Evolutionary conservation across 1,140 invertebrate genomes (phyloP).

Genomic region (Eueides isabella): DNA sequence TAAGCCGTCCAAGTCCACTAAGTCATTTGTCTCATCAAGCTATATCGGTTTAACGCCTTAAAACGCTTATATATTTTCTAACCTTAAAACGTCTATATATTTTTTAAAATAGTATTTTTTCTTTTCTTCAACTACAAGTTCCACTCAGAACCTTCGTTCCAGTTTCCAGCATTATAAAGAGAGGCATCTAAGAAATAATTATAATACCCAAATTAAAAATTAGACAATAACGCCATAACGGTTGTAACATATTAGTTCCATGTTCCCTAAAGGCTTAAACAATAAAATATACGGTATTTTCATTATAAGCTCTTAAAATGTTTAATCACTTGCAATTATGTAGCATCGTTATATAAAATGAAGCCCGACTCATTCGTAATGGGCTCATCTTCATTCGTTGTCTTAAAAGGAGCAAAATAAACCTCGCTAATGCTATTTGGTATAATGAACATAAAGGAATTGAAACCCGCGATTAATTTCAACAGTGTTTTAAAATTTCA

Average conservation of each 20-base stretch:
- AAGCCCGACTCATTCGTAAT: constrained; percentile 26
- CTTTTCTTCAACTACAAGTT: too few species aligned
- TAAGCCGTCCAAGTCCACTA: too few species aligned
- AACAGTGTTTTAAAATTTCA: constrained; percentile 1
- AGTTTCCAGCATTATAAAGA: too few species aligned
- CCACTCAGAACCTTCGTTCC: too few species aligned
- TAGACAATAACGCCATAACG: background rate
- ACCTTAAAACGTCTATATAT: too few species aligned
- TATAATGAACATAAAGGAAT: constrained; percentile 12
- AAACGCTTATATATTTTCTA: too few species aligned
- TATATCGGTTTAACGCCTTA: too few species aligned
- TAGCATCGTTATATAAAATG: constrained; percentile 26
- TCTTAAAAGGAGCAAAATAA: constrained; percentile 26
- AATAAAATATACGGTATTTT: constrained; percentile 15
- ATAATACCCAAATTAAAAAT: background rate
- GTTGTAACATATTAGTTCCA: constrained; percentile 1
- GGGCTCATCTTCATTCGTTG: constrained; percentile 35
- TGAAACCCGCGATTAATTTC: background rate
- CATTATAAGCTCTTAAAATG: constrained; percentile 19
- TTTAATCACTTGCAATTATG: constrained; percentile 23
- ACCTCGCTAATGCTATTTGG: constrained; percentile 7
- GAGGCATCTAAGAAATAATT: background rate
- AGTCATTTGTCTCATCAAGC: too few species aligned
- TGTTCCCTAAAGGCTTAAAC: background rate
- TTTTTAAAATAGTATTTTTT: too few species aligned